Evolutionary conservation across 2,797 vertebrate species (phyloP), one percentile per base, ranked within the genome.

Genomic region (Melanotaenia boesemani): DNA sequence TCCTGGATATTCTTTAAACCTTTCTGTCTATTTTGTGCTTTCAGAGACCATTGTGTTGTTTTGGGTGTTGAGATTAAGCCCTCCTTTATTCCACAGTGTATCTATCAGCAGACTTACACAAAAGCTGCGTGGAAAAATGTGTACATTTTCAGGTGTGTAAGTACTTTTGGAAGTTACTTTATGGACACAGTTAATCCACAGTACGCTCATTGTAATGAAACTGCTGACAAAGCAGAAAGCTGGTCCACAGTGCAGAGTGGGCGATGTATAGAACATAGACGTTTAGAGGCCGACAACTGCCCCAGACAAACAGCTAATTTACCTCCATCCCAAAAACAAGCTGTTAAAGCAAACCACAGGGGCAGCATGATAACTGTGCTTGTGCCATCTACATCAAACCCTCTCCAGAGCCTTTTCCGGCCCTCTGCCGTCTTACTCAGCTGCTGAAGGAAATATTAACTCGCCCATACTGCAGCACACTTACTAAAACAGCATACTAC

Each of bases 401-500:
- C 57, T 83, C 89, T 85, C 76, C 34, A 2, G 76, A 81, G 83
- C 70, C 60, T 61, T 71, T 72, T 76, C 72, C 71, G 55, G 68
- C 79, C 85, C 75, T 84, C 74, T 76, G 72, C 76, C 76, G 72
- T 84, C 66, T 84, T 85, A 68, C 77, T 85, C 87, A 81, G 80
- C 89, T 72, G 79, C 72, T 13, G 18, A 77, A 85, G 76, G 65
- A 90, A 81, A 82, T 85, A 88, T 86, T 82, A 89, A 85, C 65
- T 82, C 64, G 48, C 67, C 61, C 16, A 60, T 70, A 69, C 73
- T 68, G 74, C 75, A 71, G 70, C 59, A 62, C 55, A 78, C 62
- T 85, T 83, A 87, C 80, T 85, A 81, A 89, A 91, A 84, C 79
- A 80, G 84, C 79, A 88, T 85, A 91, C 48, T 75, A 80, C 86